phyloP scores from a whole-genome alignment of 2,888 invertebrate genomes.

The Pachliopta kotzebuea region DNA sequence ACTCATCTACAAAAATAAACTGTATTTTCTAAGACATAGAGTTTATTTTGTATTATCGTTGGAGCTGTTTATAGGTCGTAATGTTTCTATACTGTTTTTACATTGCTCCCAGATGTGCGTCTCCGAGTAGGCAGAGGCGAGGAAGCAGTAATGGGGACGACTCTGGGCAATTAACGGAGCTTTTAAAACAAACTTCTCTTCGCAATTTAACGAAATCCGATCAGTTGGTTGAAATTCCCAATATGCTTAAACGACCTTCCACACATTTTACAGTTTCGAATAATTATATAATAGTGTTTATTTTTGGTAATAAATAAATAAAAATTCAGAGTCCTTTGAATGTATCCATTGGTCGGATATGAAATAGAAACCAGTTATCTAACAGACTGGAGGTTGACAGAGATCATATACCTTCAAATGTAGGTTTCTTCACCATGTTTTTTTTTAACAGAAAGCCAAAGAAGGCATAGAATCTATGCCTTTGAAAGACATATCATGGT shows the following conservation, averaged over 20 bases:
- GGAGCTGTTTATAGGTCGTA: constrained; percentile 39
- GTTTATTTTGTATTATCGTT: constrained; percentile 34
- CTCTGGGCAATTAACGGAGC: constrained; percentile 64
- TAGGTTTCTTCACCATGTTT: too few relatives aligned
- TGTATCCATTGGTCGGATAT: too few relatives aligned
- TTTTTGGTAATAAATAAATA: neutral
- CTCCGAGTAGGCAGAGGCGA: constrained; percentile 60
- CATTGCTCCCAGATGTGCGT: constrained; percentile 79
- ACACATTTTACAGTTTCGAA: neutral
- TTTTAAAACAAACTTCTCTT: constrained; percentile 43
- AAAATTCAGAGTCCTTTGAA: neutral
- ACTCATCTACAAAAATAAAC: constrained; percentile 32
- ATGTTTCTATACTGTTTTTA: constrained; percentile 40
- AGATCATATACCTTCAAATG: too few relatives aligned
- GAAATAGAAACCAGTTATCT: too few relatives aligned
- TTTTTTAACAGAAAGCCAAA: too few relatives aligned
- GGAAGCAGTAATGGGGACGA: constrained; percentile 62
- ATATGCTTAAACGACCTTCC: constrained; percentile 5
- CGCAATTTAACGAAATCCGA: constrained; percentile 30
- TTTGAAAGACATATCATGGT: too few relatives aligned
- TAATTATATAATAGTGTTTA: neutral
- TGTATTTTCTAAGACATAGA: neutral
- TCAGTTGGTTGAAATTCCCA: constrained; percentile 9
- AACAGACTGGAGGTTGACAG: too few relatives aligned
- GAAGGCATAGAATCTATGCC: too few relatives aligned